Evolutionary conservation across 2,113 vertebrate genomes (phyloP).

Genomic region (Catharus bicknelli): DNA sequence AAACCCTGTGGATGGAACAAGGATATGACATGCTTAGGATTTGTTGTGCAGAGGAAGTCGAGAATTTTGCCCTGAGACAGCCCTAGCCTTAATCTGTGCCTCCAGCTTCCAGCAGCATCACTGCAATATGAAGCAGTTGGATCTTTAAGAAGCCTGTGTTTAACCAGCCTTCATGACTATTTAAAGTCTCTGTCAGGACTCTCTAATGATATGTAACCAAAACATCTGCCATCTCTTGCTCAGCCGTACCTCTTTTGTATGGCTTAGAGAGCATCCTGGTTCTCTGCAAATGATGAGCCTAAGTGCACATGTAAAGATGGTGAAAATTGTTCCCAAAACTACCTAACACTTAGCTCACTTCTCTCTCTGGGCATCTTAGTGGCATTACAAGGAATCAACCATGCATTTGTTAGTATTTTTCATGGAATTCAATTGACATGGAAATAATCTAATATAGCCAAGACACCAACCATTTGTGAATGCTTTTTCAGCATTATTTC

Average conservation of each 20-base stretch:
- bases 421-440: not conserved
- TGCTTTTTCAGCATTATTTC: not conserved
- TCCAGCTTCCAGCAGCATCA: not conserved
- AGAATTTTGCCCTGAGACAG: not conserved
- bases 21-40: not conserved
- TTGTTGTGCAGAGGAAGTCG: not conserved
- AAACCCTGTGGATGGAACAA: not conserved
- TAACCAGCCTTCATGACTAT: not conserved
- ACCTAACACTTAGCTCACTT: not conserved
- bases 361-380: not conserved
- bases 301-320: not conserved
- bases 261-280: not conserved
- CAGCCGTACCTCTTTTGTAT: not conserved
- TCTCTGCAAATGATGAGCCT: not conserved
- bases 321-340: not conserved
- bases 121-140: not conserved
- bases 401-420: not conserved
- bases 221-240: constrained; percentile 21
- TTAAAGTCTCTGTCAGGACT: not conserved
- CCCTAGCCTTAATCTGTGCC: not conserved
- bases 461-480: not conserved
- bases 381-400: not conserved
- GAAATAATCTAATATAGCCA: not conserved
- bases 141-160: not conserved
- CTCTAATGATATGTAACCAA: constrained; percentile 3